Evolutionary conservation across 2,797 vertebrate species (phyloP).

Genomic region (Chanos chanos): DNA sequence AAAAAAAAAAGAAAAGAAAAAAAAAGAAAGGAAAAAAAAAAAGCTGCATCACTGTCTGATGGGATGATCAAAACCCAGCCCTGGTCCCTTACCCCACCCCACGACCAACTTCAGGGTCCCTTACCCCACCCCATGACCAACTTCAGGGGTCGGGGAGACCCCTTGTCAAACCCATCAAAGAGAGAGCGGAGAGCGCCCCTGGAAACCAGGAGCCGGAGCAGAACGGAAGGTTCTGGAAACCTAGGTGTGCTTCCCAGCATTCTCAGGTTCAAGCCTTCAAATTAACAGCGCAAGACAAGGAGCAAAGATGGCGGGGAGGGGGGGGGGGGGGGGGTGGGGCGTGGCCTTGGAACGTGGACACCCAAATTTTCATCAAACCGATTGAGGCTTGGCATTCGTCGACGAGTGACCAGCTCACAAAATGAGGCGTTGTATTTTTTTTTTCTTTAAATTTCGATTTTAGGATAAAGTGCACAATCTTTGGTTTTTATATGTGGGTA

Average conservation of each 20-base stretch:
- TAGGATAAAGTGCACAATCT: constrained; percentile 85
- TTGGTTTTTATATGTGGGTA: constrained; percentile 87
- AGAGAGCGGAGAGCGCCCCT: too few relatives aligned
- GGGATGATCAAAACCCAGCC: constrained; percentile 45
- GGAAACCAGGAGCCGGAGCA: too few relatives aligned
- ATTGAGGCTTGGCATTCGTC: constrained; percentile 61
- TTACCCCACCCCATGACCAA: constrained; percentile 63
- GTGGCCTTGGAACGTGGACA: constrained; percentile 61
- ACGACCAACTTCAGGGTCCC: constrained; percentile 71
- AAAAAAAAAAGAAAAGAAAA: constrained; percentile 57
- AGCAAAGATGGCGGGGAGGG: too few relatives aligned
- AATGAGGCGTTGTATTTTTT: constrained; percentile 76
- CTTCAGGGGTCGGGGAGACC: too few relatives aligned
- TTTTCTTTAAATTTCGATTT: constrained; percentile 83
- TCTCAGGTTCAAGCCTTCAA: too few relatives aligned
- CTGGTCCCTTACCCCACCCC: constrained; percentile 71
- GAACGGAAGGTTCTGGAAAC: too few relatives aligned
- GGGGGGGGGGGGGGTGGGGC: constrained; percentile 67
- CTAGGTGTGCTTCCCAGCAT: too few relatives aligned
- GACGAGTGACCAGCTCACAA: constrained; percentile 80
- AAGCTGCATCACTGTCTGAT: constrained; percentile 65
- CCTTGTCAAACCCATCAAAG: too few relatives aligned
- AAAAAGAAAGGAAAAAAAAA: constrained; percentile 57
- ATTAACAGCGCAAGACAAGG: too few relatives aligned
- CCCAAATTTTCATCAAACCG: constrained; percentile 61